Evolutionary conservation across 2,888 invertebrate species (phyloP).

Genomic region (Drosophila paranaensis): DNA sequence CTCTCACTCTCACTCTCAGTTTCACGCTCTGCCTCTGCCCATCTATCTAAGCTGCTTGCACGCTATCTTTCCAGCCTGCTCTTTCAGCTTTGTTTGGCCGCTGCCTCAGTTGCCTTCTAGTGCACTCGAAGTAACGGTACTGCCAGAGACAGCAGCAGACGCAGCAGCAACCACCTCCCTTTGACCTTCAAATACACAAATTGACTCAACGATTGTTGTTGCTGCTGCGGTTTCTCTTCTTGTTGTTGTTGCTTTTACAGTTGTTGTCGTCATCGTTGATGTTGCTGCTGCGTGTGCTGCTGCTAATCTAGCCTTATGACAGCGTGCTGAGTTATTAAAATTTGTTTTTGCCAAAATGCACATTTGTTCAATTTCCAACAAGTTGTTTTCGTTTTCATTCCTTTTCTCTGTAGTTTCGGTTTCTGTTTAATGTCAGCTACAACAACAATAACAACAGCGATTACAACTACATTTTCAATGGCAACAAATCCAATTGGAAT

Average conservation of each 20-base stretch:
- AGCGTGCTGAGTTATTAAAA: constrained; percentile 64
- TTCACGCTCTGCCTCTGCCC: too few relatives aligned
- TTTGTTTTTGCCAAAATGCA: constrained; percentile 54
- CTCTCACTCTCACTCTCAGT: background rate
- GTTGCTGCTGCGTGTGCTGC: constrained; percentile 12
- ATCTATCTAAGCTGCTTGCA: constrained; percentile 2
- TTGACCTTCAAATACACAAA: constrained; percentile 70
- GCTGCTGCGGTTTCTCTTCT: background rate
- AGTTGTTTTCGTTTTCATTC: constrained; percentile 25
- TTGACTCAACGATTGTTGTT: constrained; percentile 58
- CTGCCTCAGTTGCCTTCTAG: constrained; percentile 52
- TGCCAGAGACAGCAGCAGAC: constrained; percentile 10
- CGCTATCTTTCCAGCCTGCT: constrained; percentile 10
- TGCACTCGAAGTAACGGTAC: constrained; percentile 50
- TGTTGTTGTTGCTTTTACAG: constrained; percentile 6
- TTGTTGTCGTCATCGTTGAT: constrained; percentile 29
- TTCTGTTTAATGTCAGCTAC: constrained; percentile 61
- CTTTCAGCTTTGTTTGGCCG: constrained; percentile 32
- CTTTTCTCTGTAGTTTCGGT: constrained; percentile 28
- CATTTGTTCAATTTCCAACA: constrained; percentile 44
- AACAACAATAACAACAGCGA: constrained; percentile 32
- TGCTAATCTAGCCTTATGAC: constrained; percentile 44
- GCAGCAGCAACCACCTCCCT: constrained; percentile 13
- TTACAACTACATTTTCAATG: constrained; percentile 20
- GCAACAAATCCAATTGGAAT: constrained; percentile 12